Evolutionary conservation across 2,888 invertebrate species (phyloP).

Genomic region (Cryptosula pallasiana): DNA sequence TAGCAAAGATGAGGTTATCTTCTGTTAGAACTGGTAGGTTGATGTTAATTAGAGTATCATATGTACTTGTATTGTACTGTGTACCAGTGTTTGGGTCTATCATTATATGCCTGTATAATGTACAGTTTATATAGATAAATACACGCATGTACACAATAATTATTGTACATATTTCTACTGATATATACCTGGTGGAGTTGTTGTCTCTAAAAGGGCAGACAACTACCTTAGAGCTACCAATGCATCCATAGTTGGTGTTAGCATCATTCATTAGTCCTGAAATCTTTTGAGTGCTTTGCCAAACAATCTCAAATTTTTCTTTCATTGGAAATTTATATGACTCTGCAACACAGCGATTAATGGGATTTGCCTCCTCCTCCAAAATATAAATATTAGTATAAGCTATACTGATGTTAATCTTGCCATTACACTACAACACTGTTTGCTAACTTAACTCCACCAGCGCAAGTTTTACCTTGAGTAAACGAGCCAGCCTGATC

Average conservation of each 20-base stretch:
- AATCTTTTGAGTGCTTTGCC: too few relatives aligned
- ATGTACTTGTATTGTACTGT: not conserved
- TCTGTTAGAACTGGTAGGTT: not conserved
- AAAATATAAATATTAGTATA: too few relatives aligned
- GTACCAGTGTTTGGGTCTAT: not conserved
- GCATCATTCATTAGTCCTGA: not conserved
- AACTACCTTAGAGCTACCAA: not conserved
- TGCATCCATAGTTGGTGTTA: not conserved
- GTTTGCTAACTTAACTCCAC: too few relatives aligned
- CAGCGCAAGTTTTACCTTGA: too few relatives aligned
- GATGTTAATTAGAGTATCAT: not conserved
- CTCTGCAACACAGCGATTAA: too few relatives aligned
- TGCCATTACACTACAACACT: too few relatives aligned
- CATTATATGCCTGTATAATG: conserved; percentile 10
- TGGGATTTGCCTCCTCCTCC: too few relatives aligned
- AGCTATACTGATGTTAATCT: too few relatives aligned
- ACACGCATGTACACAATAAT: not conserved
- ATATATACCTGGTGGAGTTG: not conserved
- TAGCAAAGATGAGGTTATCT: conserved; percentile 5
- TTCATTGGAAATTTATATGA: too few relatives aligned
- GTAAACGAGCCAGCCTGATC: not conserved
- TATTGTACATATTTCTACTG: not conserved
- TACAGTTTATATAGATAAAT: not conserved
- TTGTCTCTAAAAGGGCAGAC: not conserved
- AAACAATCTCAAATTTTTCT: too few relatives aligned